These are phyloP conservation scores for Chascanopsetta lugubris DNA, from an alignment of 2,113 vertebrate species.

Conservation along the genomic window DNA sequence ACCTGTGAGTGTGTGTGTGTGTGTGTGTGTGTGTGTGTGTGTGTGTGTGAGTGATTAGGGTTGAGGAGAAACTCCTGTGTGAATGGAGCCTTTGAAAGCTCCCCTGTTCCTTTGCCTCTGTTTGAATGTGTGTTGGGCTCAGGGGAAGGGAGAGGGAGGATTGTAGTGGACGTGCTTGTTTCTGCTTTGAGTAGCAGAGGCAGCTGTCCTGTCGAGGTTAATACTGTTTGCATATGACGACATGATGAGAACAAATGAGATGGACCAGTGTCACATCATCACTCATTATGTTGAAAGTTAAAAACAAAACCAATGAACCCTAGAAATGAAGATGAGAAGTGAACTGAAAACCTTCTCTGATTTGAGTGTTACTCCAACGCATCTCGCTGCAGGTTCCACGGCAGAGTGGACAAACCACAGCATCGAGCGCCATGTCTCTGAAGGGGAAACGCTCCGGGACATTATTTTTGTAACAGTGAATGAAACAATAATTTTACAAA, in stretches of 20 bases:
- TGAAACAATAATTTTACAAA: too few relatives aligned
- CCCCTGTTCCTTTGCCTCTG: background rate
- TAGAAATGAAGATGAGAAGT: constrained; percentile 24
- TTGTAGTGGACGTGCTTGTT: too few relatives aligned
- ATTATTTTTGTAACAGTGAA: too few relatives aligned
- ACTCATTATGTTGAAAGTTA: constrained; percentile 24
- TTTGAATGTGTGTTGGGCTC: background rate
- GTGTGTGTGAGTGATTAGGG: background rate
- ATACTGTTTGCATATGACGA: background rate
- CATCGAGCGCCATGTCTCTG: too few relatives aligned
- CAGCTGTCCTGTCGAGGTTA: background rate
- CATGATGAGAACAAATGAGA: background rate
- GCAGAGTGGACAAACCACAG: too few relatives aligned
- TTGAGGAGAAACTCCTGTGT: constrained; percentile 13
- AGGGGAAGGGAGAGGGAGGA: background rate
- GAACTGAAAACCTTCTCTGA: constrained; percentile 41
- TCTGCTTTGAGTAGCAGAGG: background rate
- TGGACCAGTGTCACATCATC: background rate
- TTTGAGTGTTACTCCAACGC: background rate
- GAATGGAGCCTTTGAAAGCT: constrained; percentile 12
- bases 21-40: too few relatives aligned
- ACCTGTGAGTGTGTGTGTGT: too few relatives aligned
- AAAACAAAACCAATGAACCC: constrained; percentile 41
- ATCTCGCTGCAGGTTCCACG: too few relatives aligned
- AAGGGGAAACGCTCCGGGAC: too few relatives aligned